Conservation (phyloP, 2,113 vertebrate species). For the Mixornis gularis region DNA sequence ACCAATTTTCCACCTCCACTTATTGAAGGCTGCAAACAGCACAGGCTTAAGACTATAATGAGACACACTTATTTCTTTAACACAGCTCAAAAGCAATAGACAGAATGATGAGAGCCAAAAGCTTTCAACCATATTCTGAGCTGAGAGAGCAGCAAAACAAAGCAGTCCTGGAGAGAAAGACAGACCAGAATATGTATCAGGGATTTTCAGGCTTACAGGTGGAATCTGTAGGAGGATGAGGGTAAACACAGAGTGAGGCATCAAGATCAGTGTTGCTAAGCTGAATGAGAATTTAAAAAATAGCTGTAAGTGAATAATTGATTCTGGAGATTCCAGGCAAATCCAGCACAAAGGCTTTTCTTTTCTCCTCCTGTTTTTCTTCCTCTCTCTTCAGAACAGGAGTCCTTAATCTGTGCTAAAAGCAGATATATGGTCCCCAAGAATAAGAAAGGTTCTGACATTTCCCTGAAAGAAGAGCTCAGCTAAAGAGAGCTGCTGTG, state of each 20-base stretch:
- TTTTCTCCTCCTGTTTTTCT: background rate
- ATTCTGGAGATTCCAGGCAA: slow-evolving; percentile 45
- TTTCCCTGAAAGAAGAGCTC: background rate
- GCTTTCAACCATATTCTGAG: background rate
- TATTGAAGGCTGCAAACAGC: background rate
- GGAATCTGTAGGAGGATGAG: slow-evolving; percentile 26
- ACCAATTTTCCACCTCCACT: background rate
- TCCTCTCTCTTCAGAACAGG: slow-evolving; percentile 5
- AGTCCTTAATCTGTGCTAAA: slow-evolving; percentile 10
- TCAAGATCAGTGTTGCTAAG: slow-evolving; percentile 47
- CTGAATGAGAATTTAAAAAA: slow-evolving; percentile 35
- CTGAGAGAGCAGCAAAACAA: background rate
- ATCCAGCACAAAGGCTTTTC: slow-evolving; percentile 27
- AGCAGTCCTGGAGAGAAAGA: background rate
- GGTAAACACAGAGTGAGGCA: slow-evolving; percentile 14
- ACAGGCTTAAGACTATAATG: background rate
- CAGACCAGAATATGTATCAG: slow-evolving; percentile 25
- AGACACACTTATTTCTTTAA: background rate
- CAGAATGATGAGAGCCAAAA: background rate
- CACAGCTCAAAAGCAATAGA: background rate
- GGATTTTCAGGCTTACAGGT: slow-evolving; percentile 44
- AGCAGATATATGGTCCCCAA: background rate
- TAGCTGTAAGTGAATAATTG: background rate
- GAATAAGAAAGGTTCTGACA: background rate
- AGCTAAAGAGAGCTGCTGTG: background rate